A percentile compares a stretch with the other conserved stretches of the same genome.
phyloP scores from a whole-genome alignment of 2,888 invertebrate genomes.

The Leptarthrus brevirostris region DNA sequence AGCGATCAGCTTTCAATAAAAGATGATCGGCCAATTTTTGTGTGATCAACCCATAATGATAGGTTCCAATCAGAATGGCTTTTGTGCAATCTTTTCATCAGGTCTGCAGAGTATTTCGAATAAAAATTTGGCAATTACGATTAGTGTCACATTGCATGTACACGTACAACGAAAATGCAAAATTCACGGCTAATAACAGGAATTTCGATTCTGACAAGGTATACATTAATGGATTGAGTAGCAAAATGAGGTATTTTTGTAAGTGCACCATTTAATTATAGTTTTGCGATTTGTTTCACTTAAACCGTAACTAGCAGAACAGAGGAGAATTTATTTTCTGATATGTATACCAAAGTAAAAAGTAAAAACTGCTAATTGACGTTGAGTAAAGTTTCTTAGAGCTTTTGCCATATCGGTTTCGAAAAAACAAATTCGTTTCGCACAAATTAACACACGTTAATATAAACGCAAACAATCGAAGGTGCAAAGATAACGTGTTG shows the following conservation, averaged over 20 bases:
- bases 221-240: constrained; percentile 29
- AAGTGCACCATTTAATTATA: constrained; percentile 36
- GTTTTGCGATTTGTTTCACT: constrained; percentile 27
- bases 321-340: neutral
- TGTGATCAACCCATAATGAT: constrained; percentile 43
- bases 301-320: constrained; percentile 10
- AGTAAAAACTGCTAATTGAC: no score
- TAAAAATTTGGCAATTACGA: constrained; percentile 52
- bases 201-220: constrained; percentile 32
- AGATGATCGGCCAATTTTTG: constrained; percentile 44
- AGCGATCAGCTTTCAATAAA: constrained; percentile 43
- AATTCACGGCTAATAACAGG: constrained; percentile 43
- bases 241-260: constrained; percentile 24
- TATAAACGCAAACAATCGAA: no score
- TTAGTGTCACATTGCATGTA: constrained; percentile 53
- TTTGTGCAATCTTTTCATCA: neutral
- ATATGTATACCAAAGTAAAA: no score
- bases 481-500: no score
- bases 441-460: no score
- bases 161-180: constrained; percentile 41
- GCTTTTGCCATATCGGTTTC: no score
- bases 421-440: no score
- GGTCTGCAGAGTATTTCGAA: constrained; percentile 8
- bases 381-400: no score
- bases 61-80: constrained; percentile 36